Evolutionary conservation across 2,113 vertebrate genomes (phyloP).

Genomic region (Barbus barbus): DNA sequence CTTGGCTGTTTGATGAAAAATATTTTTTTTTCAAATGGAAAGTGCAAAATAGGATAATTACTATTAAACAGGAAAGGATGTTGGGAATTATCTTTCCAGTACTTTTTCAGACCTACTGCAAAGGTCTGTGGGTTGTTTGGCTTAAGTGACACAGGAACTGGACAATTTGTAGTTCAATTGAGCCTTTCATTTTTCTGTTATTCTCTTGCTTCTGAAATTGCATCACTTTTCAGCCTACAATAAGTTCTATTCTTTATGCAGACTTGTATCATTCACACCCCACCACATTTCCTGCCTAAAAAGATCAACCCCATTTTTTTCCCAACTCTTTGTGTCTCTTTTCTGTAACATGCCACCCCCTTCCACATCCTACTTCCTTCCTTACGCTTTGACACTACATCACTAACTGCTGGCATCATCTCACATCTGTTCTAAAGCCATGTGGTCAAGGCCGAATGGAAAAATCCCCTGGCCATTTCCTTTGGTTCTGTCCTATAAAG

Average conservation of each 20-base stretch:
- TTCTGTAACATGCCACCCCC: conserved; percentile 34
- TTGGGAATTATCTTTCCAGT: not conserved
- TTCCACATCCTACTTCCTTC: conserved; percentile 42
- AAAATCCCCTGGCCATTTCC: conserved; percentile 55
- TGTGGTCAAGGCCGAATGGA: conserved; percentile 31
- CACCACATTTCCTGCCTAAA: conserved; percentile 45
- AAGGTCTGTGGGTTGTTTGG: not conserved
- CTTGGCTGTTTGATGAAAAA: not conserved
- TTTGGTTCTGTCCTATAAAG: conserved; percentile 53
- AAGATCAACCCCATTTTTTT: conserved; percentile 53
- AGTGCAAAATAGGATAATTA: not conserved
- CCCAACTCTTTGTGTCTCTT: conserved; percentile 30
- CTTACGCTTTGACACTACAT: not conserved
- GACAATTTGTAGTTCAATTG: not conserved
- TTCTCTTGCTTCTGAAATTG: conserved; percentile 53
- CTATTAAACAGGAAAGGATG: not conserved
- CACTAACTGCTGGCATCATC: conserved; percentile 4
- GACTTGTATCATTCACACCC: conserved; percentile 20
- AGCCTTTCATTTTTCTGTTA: conserved; percentile 32
- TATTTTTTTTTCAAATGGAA: not conserved
- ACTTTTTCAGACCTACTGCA: not conserved
- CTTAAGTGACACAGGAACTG: not conserved
- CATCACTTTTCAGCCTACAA: conserved; percentile 64
- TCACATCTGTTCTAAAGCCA: conserved; percentile 47
- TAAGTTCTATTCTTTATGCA: conserved; percentile 61